phyloP scores from a whole-genome alignment of 2,113 vertebrate species.

The Zosterops lateralis region DNA sequence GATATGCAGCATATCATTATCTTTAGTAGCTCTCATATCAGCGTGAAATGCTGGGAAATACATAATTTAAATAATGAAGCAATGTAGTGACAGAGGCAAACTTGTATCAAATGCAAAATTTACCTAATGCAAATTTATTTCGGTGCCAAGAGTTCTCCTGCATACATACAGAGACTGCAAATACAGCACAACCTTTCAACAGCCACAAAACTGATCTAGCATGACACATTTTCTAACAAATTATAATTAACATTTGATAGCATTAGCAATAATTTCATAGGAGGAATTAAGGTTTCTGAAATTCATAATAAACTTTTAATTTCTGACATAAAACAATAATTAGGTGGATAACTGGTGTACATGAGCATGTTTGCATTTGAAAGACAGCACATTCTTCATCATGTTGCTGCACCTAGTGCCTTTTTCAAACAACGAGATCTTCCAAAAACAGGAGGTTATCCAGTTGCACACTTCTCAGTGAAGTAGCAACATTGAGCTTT shows the following conservation, averaged over 20 bases:
- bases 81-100: not conserved
- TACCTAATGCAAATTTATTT: not conserved
- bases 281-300: not conserved
- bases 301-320: not conserved
- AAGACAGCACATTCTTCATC: not conserved
- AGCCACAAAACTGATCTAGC: not conserved
- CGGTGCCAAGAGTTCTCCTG: not conserved
- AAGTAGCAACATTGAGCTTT: slow-evolving; percentile 45
- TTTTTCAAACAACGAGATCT: slow-evolving; percentile 23
- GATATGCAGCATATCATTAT: not conserved
- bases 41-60: not conserved
- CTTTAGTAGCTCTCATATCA: not conserved
- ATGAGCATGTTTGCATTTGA: not conserved
- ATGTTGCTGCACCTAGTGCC: not conserved
- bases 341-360: not conserved
- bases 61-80: not conserved
- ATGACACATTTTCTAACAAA: not conserved
- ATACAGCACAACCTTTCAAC: not conserved
- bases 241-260: not conserved
- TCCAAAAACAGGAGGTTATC: slow-evolving; percentile 1
- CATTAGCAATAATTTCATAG: not conserved
- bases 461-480: slow-evolving; percentile 42
- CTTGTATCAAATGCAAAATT: not conserved
- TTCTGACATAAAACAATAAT: not conserved
- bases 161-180: not conserved